These are phyloP conservation scores for Leguminivora glycinivorella DNA, from an alignment of 1,140 invertebrate genomes.

Conservation along the genomic window DNA sequence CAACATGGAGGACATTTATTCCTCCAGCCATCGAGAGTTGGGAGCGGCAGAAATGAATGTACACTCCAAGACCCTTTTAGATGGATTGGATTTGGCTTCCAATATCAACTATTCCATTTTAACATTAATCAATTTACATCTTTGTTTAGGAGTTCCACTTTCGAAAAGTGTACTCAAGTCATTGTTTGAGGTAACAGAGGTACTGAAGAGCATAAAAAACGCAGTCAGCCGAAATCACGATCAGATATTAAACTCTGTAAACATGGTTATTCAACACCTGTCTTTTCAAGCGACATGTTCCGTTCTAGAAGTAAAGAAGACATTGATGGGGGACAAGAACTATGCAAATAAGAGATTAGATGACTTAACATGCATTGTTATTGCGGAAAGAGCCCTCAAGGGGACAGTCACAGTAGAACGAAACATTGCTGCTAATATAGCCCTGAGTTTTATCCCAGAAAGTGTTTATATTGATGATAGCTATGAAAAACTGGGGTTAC, in stretches of 20 bases:
- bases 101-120: conserved; percentile 82
- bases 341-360: conserved; percentile 73
- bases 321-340: conserved; percentile 73
- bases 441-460: conserved; percentile 83
- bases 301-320: conserved; percentile 78
- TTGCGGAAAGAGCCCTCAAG: conserved; percentile 86
- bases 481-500: conserved; percentile 74
- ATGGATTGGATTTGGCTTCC: conserved; percentile 83
- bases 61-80: conserved; percentile 80
- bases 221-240: conserved; percentile 81
- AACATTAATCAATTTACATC: conserved; percentile 90
- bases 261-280: conserved; percentile 86
- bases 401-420: conserved; percentile 84
- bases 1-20: conserved; percentile 80
- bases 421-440: conserved; percentile 83
- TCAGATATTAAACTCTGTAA: conserved; percentile 80
- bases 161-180: conserved; percentile 87
- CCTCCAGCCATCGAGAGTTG: conserved; percentile 77
- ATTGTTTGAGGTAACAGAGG: conserved; percentile 90
- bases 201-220: conserved; percentile 88
- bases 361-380: conserved; percentile 85
- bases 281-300: conserved; percentile 82
- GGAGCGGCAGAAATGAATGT: conserved; percentile 82
- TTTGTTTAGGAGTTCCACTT: conserved; percentile 86
- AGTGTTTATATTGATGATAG: conserved; percentile 79